Conservation (phyloP, 2,797 vertebrate species). For the Notoglanidium macrostoma region DNA sequence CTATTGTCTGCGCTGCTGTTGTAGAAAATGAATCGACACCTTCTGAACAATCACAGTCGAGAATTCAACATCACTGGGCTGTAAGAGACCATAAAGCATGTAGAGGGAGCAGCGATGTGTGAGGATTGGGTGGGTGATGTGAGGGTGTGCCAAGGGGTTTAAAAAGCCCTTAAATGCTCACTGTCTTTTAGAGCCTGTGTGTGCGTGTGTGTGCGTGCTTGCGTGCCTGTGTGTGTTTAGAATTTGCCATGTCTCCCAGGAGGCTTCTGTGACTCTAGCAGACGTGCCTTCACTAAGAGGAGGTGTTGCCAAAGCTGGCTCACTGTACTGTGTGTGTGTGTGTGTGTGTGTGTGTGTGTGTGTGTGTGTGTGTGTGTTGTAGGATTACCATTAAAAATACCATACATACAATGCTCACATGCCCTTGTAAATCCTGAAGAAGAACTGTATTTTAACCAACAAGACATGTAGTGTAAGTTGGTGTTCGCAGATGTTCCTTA, state of each 20-base stretch:
- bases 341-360: too few relatives aligned
- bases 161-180: neutral
- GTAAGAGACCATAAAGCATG: neutral
- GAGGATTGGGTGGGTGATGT: neutral
- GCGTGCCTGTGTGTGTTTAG: neutral
- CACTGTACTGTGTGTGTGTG: neutral
- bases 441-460: neutral
- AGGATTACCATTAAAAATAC: too few relatives aligned
- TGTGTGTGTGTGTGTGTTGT: neutral
- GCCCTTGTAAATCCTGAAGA: neutral
- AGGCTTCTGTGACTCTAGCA: conserved; percentile 16
- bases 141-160: neutral
- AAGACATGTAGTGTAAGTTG: neutral
- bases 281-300: conserved; percentile 13
- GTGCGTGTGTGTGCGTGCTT: neutral
- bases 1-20: neutral
- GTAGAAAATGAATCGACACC: neutral
- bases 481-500: neutral
- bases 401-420: neutral
- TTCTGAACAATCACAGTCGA: neutral
- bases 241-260: conserved; percentile 15
- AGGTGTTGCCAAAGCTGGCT: conserved; percentile 5
- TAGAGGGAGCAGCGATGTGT: neutral
- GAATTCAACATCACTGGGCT: neutral
- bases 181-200: neutral